phyloP scores from a whole-genome alignment of 2,888 invertebrate species.

The Drosophila setosimentum region DNA sequence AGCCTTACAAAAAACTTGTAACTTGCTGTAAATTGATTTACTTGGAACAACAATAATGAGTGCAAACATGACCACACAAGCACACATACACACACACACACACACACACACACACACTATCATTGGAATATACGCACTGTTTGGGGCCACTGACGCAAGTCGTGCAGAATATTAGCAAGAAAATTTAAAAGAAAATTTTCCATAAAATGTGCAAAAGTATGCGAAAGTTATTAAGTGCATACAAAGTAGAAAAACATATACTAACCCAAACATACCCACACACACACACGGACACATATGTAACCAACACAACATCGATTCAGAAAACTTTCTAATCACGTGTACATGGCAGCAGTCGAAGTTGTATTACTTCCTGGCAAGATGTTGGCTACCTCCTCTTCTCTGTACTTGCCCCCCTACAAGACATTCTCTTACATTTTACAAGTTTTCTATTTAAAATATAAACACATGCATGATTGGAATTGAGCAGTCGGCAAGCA shows the following conservation, averaged over 20 bases:
- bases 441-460: conserved; percentile 79
- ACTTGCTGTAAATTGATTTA: conserved; percentile 70
- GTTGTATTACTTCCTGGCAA: conserved; percentile 71
- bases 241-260: conserved; percentile 77
- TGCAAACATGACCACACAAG: conserved; percentile 55
- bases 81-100: conserved; percentile 15
- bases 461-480: conserved; percentile 81
- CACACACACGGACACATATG: conserved; percentile 10
- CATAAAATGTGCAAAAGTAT: conserved; percentile 80
- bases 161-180: conserved; percentile 62
- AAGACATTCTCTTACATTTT: conserved; percentile 52
- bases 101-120: conserved; percentile 4
- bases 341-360: conserved; percentile 73
- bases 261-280: conserved; percentile 30
- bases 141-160: conserved; percentile 50
- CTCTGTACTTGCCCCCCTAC: not conserved
- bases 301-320: conserved; percentile 45
- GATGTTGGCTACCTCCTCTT: conserved; percentile 40
- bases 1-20: conserved; percentile 67
- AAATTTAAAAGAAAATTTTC: conserved; percentile 72
- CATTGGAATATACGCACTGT: conserved; percentile 13
- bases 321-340: conserved; percentile 78
- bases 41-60: conserved; percentile 71
- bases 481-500: conserved; percentile 52
- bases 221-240: conserved; percentile 80